These are phyloP conservation scores for Oncorhynchus gorbuscha DNA, from an alignment of 2,113 vertebrate species.

Conservation along the genomic window DNA sequence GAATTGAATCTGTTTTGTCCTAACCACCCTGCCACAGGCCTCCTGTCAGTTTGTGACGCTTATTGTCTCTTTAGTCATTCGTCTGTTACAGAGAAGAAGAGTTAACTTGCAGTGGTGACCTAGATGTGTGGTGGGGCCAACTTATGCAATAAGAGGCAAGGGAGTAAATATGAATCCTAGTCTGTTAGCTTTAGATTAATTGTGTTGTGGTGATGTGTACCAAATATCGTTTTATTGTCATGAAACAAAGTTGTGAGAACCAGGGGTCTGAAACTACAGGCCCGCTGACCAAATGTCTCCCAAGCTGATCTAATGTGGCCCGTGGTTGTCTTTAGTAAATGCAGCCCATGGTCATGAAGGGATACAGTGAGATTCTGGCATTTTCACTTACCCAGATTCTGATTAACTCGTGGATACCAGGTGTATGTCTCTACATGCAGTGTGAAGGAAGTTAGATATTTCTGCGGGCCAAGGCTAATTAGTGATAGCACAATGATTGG, in stretches of 20 bases:
- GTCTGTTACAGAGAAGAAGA: not conserved
- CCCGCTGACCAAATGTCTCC: no score
- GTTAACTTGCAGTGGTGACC: not conserved
- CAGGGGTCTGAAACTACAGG: not conserved
- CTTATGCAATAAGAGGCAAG: constrained; percentile 5
- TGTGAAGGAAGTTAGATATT: no score
- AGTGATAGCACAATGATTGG: no score
- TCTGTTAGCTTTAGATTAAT: not conserved
- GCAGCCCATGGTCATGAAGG: no score
- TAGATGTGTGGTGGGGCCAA: not conserved
- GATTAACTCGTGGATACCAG: no score
- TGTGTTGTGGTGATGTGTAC: not conserved
- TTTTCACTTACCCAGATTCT: no score
- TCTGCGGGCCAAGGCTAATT: no score
- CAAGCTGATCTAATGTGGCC: no score
- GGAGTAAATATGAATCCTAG: not conserved
- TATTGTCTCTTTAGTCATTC: no score
- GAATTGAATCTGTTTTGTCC: not conserved
- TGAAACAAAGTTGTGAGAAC: not conserved
- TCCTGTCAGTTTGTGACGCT: not conserved
- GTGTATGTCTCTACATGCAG: no score
- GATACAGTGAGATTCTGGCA: no score
- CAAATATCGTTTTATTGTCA: not conserved
- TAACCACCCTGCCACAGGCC: not conserved
- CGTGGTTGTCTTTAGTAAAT: no score